phyloP scores from a whole-genome alignment of 2,113 vertebrate species.

The Dermatemys mawii region DNA sequence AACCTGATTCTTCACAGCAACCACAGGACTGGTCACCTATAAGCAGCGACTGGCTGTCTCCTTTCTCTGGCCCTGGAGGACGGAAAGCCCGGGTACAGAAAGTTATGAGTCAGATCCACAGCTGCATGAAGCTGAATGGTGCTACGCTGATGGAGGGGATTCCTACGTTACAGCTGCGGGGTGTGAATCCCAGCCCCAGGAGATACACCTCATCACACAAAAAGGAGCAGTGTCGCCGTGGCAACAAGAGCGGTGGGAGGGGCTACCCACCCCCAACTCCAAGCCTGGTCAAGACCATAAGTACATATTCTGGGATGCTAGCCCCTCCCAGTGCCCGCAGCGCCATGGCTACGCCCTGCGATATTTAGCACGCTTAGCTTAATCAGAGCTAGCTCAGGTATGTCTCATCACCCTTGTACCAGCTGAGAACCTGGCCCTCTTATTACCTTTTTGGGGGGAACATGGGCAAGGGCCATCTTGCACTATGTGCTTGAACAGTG shows the following conservation, averaged over 20 bases:
- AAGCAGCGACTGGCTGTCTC: accelerated
- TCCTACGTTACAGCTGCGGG: background rate
- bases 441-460: accelerated
- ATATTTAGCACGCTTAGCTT: background rate
- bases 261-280: background rate
- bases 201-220: background rate
- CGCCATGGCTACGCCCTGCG: background rate
- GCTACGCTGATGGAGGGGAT: background rate
- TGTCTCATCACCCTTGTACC: accelerated
- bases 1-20: background rate
- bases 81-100: background rate
- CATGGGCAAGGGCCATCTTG: background rate
- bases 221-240: too few relatives aligned
- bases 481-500: background rate
- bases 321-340: too few relatives aligned
- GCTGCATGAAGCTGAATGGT: background rate
- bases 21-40: background rate
- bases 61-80: accelerated
- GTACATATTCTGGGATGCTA: background rate
- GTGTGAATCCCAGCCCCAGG: background rate
- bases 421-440: accelerated
- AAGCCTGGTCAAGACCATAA: background rate
- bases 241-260: background rate
- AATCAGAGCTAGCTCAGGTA: background rate
- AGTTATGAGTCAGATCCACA: background rate